phyloP scores from a whole-genome alignment of 2,888 invertebrate genomes.

The Seira ritae region DNA sequence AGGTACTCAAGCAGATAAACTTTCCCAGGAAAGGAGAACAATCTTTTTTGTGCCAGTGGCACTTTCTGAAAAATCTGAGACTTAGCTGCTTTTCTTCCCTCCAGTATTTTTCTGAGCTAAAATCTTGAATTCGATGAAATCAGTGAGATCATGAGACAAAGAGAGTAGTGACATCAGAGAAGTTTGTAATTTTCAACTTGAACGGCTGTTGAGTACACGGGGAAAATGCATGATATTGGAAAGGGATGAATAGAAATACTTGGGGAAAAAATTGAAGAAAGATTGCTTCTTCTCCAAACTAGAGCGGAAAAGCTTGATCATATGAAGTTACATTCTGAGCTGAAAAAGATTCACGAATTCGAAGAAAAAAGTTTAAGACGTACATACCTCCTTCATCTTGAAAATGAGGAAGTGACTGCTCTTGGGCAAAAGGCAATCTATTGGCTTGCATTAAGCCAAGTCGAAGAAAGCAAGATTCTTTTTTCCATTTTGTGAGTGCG shows the following conservation, averaged over 20 bases:
- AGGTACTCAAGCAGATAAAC: too few relatives aligned
- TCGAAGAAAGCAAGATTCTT: background rate
- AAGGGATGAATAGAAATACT: constrained; percentile 7
- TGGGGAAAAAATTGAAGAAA: background rate
- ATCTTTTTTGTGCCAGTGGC: background rate
- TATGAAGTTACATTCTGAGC: too few relatives aligned
- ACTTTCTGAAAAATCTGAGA: background rate
- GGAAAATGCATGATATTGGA: constrained; percentile 32
- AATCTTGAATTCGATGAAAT: constrained; percentile 20
- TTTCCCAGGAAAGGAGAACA: too few relatives aligned
- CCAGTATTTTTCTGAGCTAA: constrained; percentile 16
- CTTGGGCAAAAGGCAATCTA: constrained; percentile 37
- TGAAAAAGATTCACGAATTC: too few relatives aligned
- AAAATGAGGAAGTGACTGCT: constrained; percentile 15
- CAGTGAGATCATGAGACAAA: constrained; percentile 58
- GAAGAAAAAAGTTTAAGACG: background rate
- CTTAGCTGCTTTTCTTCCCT: background rate
- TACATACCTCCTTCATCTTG: background rate
- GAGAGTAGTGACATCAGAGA: constrained; percentile 48
- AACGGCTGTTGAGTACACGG: constrained; percentile 36
- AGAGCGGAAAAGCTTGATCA: too few relatives aligned
- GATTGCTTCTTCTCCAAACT: too few relatives aligned
- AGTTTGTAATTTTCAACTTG: constrained; percentile 61
- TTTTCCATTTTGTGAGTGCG: background rate
- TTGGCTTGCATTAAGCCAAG: constrained; percentile 35